These are phyloP conservation scores for Sebastiscus tertius DNA, from an alignment of 2,797 vertebrate species.

Conservation along the genomic window DNA sequence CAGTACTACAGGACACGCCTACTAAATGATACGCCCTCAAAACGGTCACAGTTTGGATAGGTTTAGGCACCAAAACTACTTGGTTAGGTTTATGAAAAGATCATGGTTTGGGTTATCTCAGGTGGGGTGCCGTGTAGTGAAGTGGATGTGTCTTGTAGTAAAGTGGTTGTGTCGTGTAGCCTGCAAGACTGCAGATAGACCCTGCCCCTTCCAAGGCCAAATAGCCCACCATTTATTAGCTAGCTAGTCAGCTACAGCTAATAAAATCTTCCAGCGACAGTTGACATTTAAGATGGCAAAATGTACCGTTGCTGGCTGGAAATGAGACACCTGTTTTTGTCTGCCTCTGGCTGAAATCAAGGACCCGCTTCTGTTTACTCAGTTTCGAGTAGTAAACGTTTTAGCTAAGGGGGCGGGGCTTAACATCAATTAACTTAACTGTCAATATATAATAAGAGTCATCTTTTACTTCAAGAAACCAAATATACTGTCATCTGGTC, in stretches of 20 bases:
- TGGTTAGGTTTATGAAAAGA: background rate
- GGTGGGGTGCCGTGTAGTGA: background rate
- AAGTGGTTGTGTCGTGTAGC: background rate
- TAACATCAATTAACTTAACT: background rate
- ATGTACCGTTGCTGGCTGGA: background rate
- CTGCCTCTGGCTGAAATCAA: background rate
- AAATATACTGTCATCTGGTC: conserved; percentile 49
- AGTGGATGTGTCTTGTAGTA: background rate
- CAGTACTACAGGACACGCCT: accelerated
- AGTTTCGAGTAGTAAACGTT: background rate
- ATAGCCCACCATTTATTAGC: background rate
- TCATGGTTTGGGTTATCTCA: background rate
- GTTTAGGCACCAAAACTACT: background rate
- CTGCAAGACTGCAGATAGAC: background rate
- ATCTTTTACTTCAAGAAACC: conserved; percentile 36
- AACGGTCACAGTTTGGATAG: background rate
- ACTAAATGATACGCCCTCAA: background rate
- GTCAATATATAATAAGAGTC: background rate
- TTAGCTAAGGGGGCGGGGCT: background rate
- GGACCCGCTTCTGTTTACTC: background rate
- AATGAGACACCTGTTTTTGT: background rate
- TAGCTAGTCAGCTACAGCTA: background rate
- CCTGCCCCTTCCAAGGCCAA: background rate
- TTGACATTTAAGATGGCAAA: background rate
- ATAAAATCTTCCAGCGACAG: background rate